Percentiles rank a stretch among this genome's conserved stretches.
Conservation (phyloP, 2,888 invertebrate genomes). For the Drosophila mercatorum region DNA sequence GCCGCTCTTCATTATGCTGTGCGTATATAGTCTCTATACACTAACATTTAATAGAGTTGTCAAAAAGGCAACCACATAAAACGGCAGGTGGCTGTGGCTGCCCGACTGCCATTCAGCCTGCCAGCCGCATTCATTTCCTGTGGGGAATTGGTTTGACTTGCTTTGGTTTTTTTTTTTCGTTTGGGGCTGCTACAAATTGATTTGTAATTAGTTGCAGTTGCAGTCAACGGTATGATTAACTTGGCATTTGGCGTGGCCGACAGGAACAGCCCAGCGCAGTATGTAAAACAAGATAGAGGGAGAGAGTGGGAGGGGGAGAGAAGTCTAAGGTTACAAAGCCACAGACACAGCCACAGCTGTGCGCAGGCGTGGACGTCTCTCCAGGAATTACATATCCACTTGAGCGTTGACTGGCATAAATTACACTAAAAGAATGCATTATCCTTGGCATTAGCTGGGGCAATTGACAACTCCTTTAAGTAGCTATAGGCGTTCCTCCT, state of each 20-base stretch:
- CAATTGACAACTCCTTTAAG: conserved; percentile 71
- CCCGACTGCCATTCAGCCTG: not conserved
- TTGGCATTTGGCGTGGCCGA: conserved; percentile 51
- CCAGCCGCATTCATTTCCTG: conserved; percentile 50
- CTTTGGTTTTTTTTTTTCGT: conserved; percentile 12
- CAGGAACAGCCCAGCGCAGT: conserved; percentile 19
- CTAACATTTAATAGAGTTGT: conserved; percentile 52
- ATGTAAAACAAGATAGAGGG: not conserved
- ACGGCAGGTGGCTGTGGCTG: conserved; percentile 38
- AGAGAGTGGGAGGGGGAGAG: not conserved
- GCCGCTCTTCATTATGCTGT: conserved; percentile 19
- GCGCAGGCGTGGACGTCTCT: conserved; percentile 62
- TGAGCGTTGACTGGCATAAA: conserved; percentile 63
- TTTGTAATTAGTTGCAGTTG: conserved; percentile 83
- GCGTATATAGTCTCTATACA: not conserved
- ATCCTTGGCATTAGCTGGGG: conserved; percentile 57
- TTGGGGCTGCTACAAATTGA: conserved; percentile 81
- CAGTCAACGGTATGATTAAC: conserved; percentile 75
- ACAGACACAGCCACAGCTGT: conserved; percentile 45
- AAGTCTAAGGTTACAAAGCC: conserved; percentile 51
- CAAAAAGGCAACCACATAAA: conserved; percentile 43
- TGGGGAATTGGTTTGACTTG: conserved; percentile 55
- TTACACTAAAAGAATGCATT: conserved; percentile 50
- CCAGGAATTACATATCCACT: conserved; percentile 58
- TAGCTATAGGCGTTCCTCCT: conserved; percentile 53